Base-by-base conservation (phyloP, 2,888 invertebrate genomes). In the Sinotaia quadrata region DNA sequence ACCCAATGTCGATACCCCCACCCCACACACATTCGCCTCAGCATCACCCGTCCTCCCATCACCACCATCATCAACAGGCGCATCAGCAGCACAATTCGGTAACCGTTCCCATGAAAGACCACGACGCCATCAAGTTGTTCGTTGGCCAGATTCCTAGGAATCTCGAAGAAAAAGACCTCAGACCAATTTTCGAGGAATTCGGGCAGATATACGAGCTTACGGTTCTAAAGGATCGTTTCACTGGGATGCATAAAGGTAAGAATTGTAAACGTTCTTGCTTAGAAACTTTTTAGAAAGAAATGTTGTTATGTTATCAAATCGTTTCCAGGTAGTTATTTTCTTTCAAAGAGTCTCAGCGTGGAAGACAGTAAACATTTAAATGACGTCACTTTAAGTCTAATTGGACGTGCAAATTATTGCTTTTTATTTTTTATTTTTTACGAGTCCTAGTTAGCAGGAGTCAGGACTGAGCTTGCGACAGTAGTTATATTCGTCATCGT, bases 201-300 rank as follows among this genome's bases (percentile, higher is more conserved):
- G 96, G 96, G 67, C 94, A 94, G 89, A 96, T 96, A 87, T 95
- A 95, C 89, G 96, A 97, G 91, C 93, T 97, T 86, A 95, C 95
- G 74, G 94, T 97, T 71, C 92, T 97, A 81, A 96, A 95, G 91
- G 96, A 97, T 89, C 95, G 96, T 87, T 94, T 94, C 91, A 96
- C 96, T 70, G 96, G 96, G 76, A 94, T 96, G 93, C 96, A 96
- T 89, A 96, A 96, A 93, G 96, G 95, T 94, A 87, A 88, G 91
- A 71, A 52, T 27, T 36, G n/a, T 31, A 21, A 24, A 27, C 41
- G 27, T 31, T 37, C 27, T 27, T 44, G 15, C 24, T 61, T 37
- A n/a, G n/a, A n/a, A n/a, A n/a, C n/a, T n/a, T n/a, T n/a, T n/a
- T n/a, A n/a, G n/a, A n/a, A n/a, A n/a, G n/a, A n/a, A n/a, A n/a